A percentile compares a stretch with the other conserved stretches of the same genome.
Conservation (phyloP, 1,140 invertebrate genomes). For the Anthonomus grandis region DNA sequence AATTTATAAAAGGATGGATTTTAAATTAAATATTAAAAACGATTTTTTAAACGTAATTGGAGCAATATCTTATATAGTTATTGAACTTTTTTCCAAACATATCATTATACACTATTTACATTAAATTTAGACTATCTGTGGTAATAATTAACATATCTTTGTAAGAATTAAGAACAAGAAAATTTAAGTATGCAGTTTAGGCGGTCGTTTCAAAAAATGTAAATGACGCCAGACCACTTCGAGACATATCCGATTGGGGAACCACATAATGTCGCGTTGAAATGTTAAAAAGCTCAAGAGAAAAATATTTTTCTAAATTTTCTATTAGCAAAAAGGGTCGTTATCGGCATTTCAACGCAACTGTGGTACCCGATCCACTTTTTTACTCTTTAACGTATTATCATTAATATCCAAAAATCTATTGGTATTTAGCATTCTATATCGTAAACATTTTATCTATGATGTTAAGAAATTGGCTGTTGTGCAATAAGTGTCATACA, state of each 20-base stretch:
- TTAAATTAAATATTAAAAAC: too few relatives aligned
- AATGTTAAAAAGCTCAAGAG: slow-evolving; percentile 35
- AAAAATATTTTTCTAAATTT: slow-evolving; percentile 47
- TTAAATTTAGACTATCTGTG: slow-evolving; percentile 29
- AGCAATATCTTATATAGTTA: slow-evolving; percentile 13
- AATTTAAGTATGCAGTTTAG: slow-evolving; percentile 46
- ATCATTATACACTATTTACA: slow-evolving; percentile 30
- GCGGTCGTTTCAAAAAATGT: slow-evolving; percentile 27
- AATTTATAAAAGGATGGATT: too few relatives aligned
- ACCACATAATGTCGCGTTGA: slow-evolving; percentile 40
- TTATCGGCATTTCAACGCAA: slow-evolving; percentile 46
- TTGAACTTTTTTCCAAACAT: not conserved
- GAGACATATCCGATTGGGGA: slow-evolving; percentile 47
- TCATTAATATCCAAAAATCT: slow-evolving; percentile 35
- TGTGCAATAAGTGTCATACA: slow-evolving; percentile 45
- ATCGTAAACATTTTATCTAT: slow-evolving; percentile 16
- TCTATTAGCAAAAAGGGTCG: slow-evolving; percentile 47
- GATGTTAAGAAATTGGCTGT: slow-evolving; percentile 42
- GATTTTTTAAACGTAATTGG: not conserved
- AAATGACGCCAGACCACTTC: slow-evolving; percentile 48
- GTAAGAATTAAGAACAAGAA: slow-evolving; percentile 30
- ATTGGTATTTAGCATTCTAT: slow-evolving; percentile 26
- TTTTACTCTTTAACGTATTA: slow-evolving; percentile 46
- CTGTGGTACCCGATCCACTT: slow-evolving; percentile 37
- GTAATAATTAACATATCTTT: slow-evolving; percentile 34